Base-by-base conservation (phyloP, 2,888 invertebrate species). In the Psylliodes chrysocephalus region DNA sequence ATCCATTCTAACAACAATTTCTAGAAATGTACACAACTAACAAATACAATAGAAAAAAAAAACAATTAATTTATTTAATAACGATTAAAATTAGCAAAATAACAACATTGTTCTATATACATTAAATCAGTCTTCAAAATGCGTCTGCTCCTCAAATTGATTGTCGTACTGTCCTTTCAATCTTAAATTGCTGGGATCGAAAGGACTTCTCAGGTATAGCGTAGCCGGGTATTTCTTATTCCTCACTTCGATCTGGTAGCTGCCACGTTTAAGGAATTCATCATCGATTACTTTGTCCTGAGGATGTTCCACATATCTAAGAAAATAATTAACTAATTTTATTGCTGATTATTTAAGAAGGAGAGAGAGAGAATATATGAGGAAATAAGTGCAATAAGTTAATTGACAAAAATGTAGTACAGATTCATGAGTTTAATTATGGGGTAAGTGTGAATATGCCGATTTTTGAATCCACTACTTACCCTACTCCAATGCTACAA, bases 211-310 rank as follows among this genome's bases (percentile, higher is more conserved):
- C 18, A 90, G 77, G 77, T 92, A 88, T 54, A 92, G 82, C 3
- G 85, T 85, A 0, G 94, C 93, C 54, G 89, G 88, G 78, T 91
- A 87, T 71, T 85, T 86, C 70, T 87, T 86, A 5, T 94, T 93
- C 86, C 93, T 86, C 14, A 91, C 87, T 85, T 95, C 94, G 38
- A 96, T 87, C 79, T 92, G 88, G 76, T 94, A 96, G 15, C 86
- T 81, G 8, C 94, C 95, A 8, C 85, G 84, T 73, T 86, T 86
- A 35, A 95, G 80, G 77, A 86, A 94, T 14, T 89, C 87, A 49
- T 85, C 85, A 15, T 90, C 90, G 35, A 94, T 84, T 35, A 81
- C 78, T 59, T 87, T 83, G 0, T 89, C 89, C 14, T 84, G 81
- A 0, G 87, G 86, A 75, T 86, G 84, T 60, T 74, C 78, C n/a